Base-by-base conservation (phyloP, 1,140 invertebrate genomes). In the Drosophila ananassae region DNA sequence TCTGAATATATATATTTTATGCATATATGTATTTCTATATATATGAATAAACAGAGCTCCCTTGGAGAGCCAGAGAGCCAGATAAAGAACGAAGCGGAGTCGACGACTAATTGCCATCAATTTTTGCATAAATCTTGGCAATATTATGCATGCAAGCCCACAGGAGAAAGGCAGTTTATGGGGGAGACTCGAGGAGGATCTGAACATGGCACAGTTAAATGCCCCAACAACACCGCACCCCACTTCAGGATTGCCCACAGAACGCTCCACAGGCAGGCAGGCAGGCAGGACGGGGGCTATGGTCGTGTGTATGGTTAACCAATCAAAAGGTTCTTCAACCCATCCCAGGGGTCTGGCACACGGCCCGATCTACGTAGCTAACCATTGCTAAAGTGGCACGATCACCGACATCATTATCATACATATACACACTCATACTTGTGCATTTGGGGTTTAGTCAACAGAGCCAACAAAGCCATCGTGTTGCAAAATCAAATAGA, bases 291-390 rank as follows among this genome's bases (percentile, higher is more conserved):
- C 9, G 24, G 13, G 34, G 39, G 41, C 5, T 9, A 44, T 24
- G 44, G 44, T 77, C 67, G 75, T 77, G 74, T 77, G 74, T 76
- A 76, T 85, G 46, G 69, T 72, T 71, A 89, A 77, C 83, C 84
- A 89, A 89, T 83, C 79, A 89, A 89, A 89, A 89, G 83, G 83
- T 89, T 89, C 84, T 89, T 89, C 79, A 89, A 87, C 83, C 72
- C 79, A 67, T 67, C 59, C 46, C 63, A 67, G 41, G 47, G 46
- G 52, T 60, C 54, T 64, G 67, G 55, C 41, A 47, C 44, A 25
- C n/a, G 61, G 64, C 37, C 62, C 68, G 69, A 72, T 73, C 58
- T 71, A 63, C 66, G 73, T 73, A 79, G 82, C 63, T 77, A 87
- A 69, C 64, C 83, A 89, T 79, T 82, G 83, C 83, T 89, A 89